Conservation (phyloP, 2,797 vertebrate genomes). For the Cynopterus sphinx region DNA sequence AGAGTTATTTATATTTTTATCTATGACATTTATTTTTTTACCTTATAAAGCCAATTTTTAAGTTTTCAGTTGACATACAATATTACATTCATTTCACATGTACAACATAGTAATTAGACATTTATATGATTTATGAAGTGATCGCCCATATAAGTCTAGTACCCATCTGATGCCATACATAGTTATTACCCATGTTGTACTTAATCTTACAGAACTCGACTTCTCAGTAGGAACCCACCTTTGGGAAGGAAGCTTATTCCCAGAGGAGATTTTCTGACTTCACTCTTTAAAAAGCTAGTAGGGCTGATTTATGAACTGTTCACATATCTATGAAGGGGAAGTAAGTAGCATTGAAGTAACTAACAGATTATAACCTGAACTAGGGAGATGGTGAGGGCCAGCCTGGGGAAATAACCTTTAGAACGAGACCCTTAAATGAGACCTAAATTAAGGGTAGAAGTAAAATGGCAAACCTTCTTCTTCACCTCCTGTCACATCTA, state of each 20-base stretch:
- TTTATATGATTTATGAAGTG: too few species aligned
- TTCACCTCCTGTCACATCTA: too few species aligned
- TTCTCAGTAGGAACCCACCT: slow-evolving; percentile 32
- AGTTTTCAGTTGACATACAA: too few species aligned
- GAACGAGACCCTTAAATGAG: background rate
- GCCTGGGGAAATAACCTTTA: background rate
- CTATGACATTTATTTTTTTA: background rate
- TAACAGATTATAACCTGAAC: background rate
- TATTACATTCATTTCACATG: too few species aligned
- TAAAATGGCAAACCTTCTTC: background rate
- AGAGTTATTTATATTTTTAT: background rate
- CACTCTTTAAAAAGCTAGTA: background rate
- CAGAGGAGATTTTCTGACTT: background rate
- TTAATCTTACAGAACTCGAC: slow-evolving; percentile 23
- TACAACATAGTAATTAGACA: too few species aligned
- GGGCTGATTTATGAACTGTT: slow-evolving; percentile 9
- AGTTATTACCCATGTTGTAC: too few species aligned
- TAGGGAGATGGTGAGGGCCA: background rate
- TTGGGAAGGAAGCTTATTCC: background rate
- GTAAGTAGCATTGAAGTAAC: background rate
- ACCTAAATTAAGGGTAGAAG: background rate
- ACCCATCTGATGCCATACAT: too few species aligned
- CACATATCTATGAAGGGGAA: background rate
- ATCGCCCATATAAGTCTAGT: too few species aligned
- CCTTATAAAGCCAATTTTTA: too few species aligned